Conservation (phyloP, 1,140 invertebrate species). For the Carcinoscorpius rotundicauda region DNA sequence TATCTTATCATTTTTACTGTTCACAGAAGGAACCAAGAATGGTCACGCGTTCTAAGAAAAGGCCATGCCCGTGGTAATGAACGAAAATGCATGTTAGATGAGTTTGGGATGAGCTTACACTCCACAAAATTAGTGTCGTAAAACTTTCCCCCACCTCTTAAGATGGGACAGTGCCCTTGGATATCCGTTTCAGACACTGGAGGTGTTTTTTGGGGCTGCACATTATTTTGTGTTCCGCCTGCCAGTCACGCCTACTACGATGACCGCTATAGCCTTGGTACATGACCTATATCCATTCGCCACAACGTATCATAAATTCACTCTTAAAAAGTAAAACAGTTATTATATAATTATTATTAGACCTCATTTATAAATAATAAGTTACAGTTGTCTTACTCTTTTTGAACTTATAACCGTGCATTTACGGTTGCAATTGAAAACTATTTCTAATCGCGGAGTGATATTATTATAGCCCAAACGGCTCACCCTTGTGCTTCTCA, state of each 20-base stretch:
- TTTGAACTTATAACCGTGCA: too few species aligned
- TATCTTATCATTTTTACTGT: too few species aligned
- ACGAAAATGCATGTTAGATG: too few species aligned
- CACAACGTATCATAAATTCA: not conserved
- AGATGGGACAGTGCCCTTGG: too few species aligned
- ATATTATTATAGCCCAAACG: slow-evolving; percentile 8
- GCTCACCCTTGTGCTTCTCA: slow-evolving; percentile 11
- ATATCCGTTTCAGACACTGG: not conserved
- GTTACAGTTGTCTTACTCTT: not conserved
- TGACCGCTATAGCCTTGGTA: slow-evolving; percentile 9
- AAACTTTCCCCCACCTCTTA: too few species aligned
- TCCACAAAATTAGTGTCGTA: too few species aligned
- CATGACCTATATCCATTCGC: slow-evolving; percentile 17
- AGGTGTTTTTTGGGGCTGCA: slow-evolving; percentile 15
- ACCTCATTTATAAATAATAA: not conserved
- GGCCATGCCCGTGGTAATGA: too few species aligned
- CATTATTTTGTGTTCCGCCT: slow-evolving; percentile 20
- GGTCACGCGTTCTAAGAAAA: too few species aligned
- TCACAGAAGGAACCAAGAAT: too few species aligned
- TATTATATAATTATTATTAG: not conserved
- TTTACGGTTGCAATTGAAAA: not conserved
- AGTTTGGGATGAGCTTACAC: too few species aligned
- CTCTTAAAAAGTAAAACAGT: not conserved
- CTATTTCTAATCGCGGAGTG: slow-evolving; percentile 10
- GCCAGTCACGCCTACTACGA: slow-evolving; percentile 16